These are phyloP conservation scores for Sitodiplosis mosellana DNA, from an alignment of 1,140 invertebrate genomes.

Conservation along the genomic window DNA sequence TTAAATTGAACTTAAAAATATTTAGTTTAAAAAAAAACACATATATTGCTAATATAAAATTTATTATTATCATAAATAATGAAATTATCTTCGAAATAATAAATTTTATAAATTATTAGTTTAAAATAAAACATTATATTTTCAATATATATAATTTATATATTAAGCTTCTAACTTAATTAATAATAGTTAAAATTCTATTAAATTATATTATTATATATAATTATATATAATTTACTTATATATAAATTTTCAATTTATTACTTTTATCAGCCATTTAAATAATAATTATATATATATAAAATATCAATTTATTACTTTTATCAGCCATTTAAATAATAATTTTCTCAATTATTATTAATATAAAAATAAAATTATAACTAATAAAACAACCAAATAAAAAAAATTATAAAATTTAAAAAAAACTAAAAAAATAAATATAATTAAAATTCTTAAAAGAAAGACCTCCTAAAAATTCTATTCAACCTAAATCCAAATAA, in stretches of 20 bases:
- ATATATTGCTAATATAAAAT: neutral
- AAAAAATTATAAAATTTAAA: conserved; percentile 29
- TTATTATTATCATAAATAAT: no score
- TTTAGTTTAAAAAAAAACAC: neutral
- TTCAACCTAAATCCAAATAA: conserved; percentile 25
- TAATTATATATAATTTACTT: conserved; percentile 25
- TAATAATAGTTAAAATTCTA: conserved; percentile 20
- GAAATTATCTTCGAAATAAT: no score
- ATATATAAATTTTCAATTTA: conserved; percentile 41
- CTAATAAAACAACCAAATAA: conserved; percentile 26
- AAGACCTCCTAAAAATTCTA: conserved; percentile 24
- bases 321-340: conserved; percentile 36
- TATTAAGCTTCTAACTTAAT: conserved; percentile 26
- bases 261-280: conserved; percentile 39
- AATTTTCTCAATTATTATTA: conserved; percentile 24
- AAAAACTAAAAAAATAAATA: conserved; percentile 16
- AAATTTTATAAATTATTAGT: no score
- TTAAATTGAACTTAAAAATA: conserved; percentile 30
- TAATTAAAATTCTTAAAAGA: conserved; percentile 16
- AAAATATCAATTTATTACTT: conserved; percentile 38
- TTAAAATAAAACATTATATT: conserved; percentile 41
- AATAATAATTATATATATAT: conserved; percentile 31
- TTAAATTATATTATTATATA: conserved; percentile 13
- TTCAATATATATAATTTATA: conserved; percentile 33
- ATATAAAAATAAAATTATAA: conserved; percentile 24